These are phyloP conservation scores for Prunella fulvescens DNA, from an alignment of 2,113 vertebrate genomes.

Conservation along the genomic window DNA sequence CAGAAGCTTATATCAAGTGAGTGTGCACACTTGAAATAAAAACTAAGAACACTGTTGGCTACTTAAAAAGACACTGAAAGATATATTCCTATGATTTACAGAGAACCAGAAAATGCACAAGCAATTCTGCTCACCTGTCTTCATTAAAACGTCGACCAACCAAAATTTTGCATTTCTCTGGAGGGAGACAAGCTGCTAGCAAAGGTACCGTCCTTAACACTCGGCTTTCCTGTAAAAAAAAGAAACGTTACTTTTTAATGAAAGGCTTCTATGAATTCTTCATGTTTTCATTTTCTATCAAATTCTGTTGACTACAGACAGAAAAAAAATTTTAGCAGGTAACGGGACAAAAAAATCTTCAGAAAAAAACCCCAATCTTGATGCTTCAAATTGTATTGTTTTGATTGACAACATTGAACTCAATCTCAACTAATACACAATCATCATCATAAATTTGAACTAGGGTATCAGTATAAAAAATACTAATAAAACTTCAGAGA, in stretches of 20 bases:
- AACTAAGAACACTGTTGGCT: not conserved
- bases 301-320: not conserved
- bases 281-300: not conserved
- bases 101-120: not conserved
- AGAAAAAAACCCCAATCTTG: not conserved
- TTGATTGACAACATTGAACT: not conserved
- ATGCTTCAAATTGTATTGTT: not conserved
- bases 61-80: not conserved
- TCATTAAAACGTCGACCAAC: constrained; percentile 90
- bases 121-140: constrained; percentile 80
- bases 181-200: constrained; percentile 89
- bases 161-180: constrained; percentile 87
- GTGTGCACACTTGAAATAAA: not conserved
- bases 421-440: not conserved
- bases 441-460: not conserved
- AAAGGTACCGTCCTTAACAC: constrained; percentile 93
- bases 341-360: not conserved
- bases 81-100: not conserved
- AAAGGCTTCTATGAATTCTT: not conserved
- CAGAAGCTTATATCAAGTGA: not conserved
- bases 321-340: not conserved
- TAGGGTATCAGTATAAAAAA: not conserved
- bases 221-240: constrained; percentile 83
- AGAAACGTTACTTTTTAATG: not conserved
- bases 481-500: not conserved